These are phyloP conservation scores for Gadopsis marmoratus DNA, from an alignment of 2,797 vertebrate species.

Conservation along the genomic window DNA sequence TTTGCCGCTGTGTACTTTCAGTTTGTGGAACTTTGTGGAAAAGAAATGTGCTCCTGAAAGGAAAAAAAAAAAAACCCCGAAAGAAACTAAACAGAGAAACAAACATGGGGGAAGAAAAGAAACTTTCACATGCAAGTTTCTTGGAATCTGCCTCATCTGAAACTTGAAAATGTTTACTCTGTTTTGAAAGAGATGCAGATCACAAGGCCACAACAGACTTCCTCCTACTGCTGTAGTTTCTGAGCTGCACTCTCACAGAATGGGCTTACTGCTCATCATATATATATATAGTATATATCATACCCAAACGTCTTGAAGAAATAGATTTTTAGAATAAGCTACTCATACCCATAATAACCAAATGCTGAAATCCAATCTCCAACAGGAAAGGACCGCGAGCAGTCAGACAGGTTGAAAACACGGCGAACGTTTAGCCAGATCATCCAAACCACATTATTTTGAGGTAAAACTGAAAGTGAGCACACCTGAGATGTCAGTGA, in stretches of 20 bases:
- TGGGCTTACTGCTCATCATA: too few relatives aligned
- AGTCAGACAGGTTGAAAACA: neutral
- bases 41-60: constrained; percentile 20
- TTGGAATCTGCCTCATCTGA: constrained; percentile 63
- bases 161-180: constrained; percentile 51
- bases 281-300: too few relatives aligned
- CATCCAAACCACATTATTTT: constrained; percentile 2
- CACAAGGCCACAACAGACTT: constrained; percentile 36
- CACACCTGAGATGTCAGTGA: constrained; percentile 9
- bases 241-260: constrained; percentile 26
- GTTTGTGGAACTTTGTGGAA: constrained; percentile 30
- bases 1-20: neutral
- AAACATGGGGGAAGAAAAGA: constrained; percentile 59
- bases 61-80: constrained; percentile 15
- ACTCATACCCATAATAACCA: neutral
- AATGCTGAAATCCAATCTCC: neutral
- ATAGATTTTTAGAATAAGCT: neutral
- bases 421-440: neutral
- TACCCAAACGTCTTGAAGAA: neutral
- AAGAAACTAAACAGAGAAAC: constrained; percentile 13
- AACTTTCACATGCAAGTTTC: constrained; percentile 58
- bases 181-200: constrained; percentile 46
- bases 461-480: constrained; percentile 34
- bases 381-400: neutral
- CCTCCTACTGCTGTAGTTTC: constrained; percentile 65